A percentile compares a stretch with the other conserved stretches of the same genome.
These are phyloP conservation scores for Drosophila truncata DNA, from an alignment of 1,140 invertebrate species.

Conservation along the genomic window DNA sequence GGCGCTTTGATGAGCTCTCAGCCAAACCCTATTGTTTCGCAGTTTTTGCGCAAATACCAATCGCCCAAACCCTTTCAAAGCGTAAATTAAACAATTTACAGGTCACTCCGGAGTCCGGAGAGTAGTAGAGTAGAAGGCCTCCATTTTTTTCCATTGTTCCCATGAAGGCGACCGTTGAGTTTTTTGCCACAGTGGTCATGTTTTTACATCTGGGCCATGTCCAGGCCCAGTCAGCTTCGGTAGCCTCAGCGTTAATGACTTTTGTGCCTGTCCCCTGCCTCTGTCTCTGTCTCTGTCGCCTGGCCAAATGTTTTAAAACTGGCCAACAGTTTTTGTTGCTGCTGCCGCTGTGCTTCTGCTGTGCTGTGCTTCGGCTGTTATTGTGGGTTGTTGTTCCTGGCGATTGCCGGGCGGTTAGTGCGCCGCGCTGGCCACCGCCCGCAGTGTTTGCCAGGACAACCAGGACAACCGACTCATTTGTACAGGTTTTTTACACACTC, in stretches of 20 bases:
- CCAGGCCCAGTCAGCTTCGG: conserved; percentile 66
- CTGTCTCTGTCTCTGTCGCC: conserved; percentile 15
- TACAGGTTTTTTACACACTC: conserved; percentile 69
- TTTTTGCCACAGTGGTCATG: conserved; percentile 81
- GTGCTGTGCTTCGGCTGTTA: conserved; percentile 39
- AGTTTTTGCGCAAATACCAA: not conserved
- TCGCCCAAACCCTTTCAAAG: conserved; percentile 2
- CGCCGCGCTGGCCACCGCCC: conserved; percentile 72
- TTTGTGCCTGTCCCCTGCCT: conserved; percentile 73
- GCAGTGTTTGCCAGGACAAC: conserved; percentile 81
- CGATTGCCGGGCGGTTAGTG: conserved; percentile 78
- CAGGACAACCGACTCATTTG: conserved; percentile 80
- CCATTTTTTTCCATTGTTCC: conserved; percentile 39
- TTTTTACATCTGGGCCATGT: conserved; percentile 83
- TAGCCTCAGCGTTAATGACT: conserved; percentile 79
- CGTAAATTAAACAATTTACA: conserved; percentile 40
- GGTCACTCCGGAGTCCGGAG: conserved; percentile 39
- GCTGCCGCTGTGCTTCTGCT: conserved; percentile 16
- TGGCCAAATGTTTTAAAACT: conserved; percentile 56
- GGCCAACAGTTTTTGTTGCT: conserved; percentile 48
- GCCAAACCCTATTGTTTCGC: conserved; percentile 10
- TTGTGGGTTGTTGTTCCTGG: conserved; percentile 48
- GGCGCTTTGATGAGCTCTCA: conserved; percentile 39
- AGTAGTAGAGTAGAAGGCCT: conserved; percentile 3
- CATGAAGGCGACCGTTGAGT: conserved; percentile 67